Conservation (phyloP, 2,113 vertebrate species). For the Albula glossodonta region DNA sequence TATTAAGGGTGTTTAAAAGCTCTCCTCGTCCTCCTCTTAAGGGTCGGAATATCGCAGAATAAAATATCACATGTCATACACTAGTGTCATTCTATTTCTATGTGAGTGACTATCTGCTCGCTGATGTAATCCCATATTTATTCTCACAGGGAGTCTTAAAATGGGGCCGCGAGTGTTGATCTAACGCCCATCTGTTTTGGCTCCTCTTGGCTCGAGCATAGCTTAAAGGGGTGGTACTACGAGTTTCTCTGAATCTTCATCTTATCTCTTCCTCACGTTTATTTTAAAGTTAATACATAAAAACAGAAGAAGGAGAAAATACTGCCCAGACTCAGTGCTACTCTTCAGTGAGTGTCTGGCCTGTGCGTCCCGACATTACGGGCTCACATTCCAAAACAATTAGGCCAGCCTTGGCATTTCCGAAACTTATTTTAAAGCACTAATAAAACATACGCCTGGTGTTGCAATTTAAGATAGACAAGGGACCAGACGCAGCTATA, state of each 20-base stretch:
- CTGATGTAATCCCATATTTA: background rate
- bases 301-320: background rate
- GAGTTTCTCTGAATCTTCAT: no score
- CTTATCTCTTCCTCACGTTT: background rate
- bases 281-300: background rate
- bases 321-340: background rate
- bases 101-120: background rate
- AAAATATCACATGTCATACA: background rate
- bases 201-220: background rate
- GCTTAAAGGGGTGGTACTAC: background rate
- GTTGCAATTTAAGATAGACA: slow-evolving; percentile 6
- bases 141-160: background rate
- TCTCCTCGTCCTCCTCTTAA: background rate
- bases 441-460: slow-evolving; percentile 14
- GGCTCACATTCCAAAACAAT: background rate
- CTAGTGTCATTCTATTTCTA: background rate
- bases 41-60: background rate
- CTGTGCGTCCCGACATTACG: background rate
- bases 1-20: background rate
- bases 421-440: background rate
- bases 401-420: slow-evolving; percentile 5
- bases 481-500: background rate
- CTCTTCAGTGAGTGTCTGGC: background rate
- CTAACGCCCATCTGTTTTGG: background rate
- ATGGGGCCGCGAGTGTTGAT: background rate